A percentile compares a stretch with the other conserved stretches of the same genome.
Conservation (phyloP, 2,888 invertebrate genomes). For the Panzeria rudis region DNA sequence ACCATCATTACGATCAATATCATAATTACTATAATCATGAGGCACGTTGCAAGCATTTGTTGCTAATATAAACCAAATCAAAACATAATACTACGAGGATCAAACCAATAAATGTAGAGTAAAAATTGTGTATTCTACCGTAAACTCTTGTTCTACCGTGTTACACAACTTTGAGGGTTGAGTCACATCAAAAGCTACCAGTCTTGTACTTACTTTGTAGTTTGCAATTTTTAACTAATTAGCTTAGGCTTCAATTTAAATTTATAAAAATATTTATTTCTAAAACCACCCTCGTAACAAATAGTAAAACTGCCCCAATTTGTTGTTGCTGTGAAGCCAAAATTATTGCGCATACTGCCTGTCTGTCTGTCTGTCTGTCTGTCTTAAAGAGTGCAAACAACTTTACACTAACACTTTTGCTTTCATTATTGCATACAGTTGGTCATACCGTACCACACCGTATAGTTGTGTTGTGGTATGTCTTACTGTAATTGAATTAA, state of each 20-base stretch:
- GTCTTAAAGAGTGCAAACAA: conserved; percentile 62
- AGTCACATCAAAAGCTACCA: no score
- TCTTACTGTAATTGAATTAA: conserved; percentile 63
- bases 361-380: not conserved
- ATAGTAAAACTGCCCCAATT: conserved; percentile 4
- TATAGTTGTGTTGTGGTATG: not conserved
- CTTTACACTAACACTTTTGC: conserved; percentile 62
- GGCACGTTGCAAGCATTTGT: conserved; percentile 67
- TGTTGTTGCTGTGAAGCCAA: conserved; percentile 6
- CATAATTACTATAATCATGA: conserved; percentile 56
- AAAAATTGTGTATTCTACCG: no score
- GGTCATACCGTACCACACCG: not conserved
- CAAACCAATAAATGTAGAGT: not conserved
- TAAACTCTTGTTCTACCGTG: no score
- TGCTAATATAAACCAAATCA: conserved; percentile 64
- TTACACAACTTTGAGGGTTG: no score
- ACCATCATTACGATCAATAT: conserved; percentile 31
- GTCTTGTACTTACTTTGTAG: no score
- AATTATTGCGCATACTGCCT: conserved; percentile 41
- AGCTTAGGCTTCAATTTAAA: not conserved
- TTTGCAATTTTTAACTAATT: no score
- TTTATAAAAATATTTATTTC: not conserved
- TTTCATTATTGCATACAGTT: conserved; percentile 44
- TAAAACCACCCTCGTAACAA: conserved; percentile 1
- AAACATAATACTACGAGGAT: conserved; percentile 51